phyloP scores from a whole-genome alignment of 2,888 invertebrate species.

The Argynnis bischoffii region DNA sequence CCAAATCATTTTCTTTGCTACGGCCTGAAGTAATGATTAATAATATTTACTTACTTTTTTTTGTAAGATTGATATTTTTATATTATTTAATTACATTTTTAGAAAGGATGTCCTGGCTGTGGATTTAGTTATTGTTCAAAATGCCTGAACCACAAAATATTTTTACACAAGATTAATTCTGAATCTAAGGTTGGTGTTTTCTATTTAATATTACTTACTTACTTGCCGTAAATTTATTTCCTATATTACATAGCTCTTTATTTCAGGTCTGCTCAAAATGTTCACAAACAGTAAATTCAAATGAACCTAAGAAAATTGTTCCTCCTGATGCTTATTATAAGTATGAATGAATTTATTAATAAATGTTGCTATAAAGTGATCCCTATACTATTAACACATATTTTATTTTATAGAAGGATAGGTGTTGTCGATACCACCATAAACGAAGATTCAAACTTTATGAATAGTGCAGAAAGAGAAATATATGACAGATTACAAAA shows the following conservation, averaged over 20 bases:
- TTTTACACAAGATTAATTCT: constrained; percentile 84
- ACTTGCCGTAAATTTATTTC: neutral
- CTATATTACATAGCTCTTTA: constrained; percentile 1
- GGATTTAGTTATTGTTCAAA: constrained; percentile 92
- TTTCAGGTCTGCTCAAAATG: constrained; percentile 71
- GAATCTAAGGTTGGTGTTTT: constrained; percentile 86
- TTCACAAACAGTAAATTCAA: constrained; percentile 47
- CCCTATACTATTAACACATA: neutral
- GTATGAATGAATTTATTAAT: constrained; percentile 58
- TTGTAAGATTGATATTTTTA: neutral
- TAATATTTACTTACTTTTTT: neutral
- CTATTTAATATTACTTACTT: constrained; percentile 55
- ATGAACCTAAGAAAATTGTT: constrained; percentile 45
- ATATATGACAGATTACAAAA: constrained; percentile 86
- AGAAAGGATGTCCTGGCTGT: constrained; percentile 93
- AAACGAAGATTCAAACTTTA: constrained; percentile 45
- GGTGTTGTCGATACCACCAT: constrained; percentile 40
- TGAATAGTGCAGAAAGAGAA: constrained; percentile 81
- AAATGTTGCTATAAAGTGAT: neutral
- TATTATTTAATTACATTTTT: constrained; percentile 50
- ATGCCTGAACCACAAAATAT: constrained; percentile 88
- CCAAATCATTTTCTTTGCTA: constrained; percentile 86
- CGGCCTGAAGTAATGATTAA: constrained; percentile 84
- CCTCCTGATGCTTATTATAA: constrained; percentile 83
- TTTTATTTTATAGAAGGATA: constrained; percentile 45